A percentile compares a stretch with the other conserved stretches of the same genome.
These are phyloP conservation scores for Monopterus albus DNA, from an alignment of 2,113 vertebrate species.

Conservation along the genomic window DNA sequence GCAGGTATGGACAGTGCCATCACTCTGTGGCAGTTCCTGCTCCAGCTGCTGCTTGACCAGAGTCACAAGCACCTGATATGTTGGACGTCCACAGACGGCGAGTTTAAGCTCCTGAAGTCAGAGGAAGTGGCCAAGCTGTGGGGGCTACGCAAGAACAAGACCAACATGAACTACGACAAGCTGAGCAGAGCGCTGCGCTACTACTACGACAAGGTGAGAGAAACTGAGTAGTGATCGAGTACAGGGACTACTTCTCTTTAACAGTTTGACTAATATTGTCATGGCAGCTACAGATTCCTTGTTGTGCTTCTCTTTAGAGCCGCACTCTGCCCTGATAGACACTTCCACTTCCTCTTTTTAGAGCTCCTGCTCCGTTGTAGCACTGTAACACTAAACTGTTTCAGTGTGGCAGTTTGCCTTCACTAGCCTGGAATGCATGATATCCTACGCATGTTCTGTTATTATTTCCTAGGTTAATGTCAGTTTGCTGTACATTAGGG, in stretches of 20 bases:
- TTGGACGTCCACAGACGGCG: constrained; percentile 96
- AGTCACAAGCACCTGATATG: constrained; percentile 97
- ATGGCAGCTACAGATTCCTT: neutral
- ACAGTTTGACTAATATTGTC: neutral
- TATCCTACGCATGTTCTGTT: too few species aligned
- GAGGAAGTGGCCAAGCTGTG: constrained; percentile 98
- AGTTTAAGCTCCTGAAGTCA: constrained; percentile 97
- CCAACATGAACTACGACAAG: constrained; percentile 99
- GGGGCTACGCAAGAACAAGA: constrained; percentile 98
- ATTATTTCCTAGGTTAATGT: neutral
- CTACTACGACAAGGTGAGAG: constrained; percentile 95
- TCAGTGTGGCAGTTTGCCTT: neutral
- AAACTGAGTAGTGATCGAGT: too few species aligned
- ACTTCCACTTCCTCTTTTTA: constrained; percentile 68
- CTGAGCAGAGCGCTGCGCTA: constrained; percentile 96
- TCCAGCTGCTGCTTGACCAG: constrained; percentile 96
- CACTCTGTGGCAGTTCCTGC: constrained; percentile 98
- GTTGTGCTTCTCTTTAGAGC: constrained; percentile 36
- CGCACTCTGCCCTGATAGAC: constrained; percentile 28
- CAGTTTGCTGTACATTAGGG: neutral
- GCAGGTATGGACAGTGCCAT: constrained; percentile 98
- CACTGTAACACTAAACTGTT: neutral
- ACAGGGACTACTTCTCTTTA: neutral
- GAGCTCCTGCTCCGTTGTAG: neutral
- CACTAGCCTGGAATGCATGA: neutral